These are phyloP conservation scores for Grantiella picta DNA, from an alignment of 2,113 vertebrate species.

Conservation along the genomic window DNA sequence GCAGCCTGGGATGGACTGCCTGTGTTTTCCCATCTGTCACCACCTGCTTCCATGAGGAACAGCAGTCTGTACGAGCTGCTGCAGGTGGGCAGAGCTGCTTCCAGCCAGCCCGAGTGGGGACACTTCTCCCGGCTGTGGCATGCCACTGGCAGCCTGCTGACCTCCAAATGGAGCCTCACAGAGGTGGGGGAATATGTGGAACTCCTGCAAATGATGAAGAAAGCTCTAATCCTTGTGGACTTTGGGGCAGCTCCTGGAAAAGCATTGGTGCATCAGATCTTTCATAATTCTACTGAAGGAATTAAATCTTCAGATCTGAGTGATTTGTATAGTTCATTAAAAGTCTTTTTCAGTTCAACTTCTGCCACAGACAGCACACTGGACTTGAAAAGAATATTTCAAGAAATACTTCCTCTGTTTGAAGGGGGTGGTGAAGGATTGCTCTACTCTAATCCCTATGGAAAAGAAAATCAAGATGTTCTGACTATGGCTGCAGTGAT, in stretches of 20 bases:
- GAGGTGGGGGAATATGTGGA: conserved; percentile 31
- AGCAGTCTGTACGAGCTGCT: neutral
- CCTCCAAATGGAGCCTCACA: conserved; percentile 48
- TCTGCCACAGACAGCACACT: neutral
- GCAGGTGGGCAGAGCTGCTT: neutral
- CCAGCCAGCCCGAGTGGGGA: neutral
- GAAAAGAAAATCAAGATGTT: conserved; percentile 1
- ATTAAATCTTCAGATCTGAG: neutral
- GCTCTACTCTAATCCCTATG: neutral
- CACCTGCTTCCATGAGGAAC: neutral
- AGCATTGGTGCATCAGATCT: neutral
- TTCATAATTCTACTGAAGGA: neutral
- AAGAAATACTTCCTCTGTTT: neutral
- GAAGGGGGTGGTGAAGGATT: neutral
- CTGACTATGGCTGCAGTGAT: conserved; percentile 23
- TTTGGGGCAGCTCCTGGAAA: neutral
- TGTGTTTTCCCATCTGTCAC: neutral
- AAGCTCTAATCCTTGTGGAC: conserved; percentile 34
- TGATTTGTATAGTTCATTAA: neutral
- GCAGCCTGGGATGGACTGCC: neutral
- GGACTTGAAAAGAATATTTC: neutral
- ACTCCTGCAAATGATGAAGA: conserved; percentile 24
- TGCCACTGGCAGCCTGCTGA: neutral
- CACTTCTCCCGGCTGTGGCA: conserved; percentile 3
- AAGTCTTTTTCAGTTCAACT: neutral